Evolutionary conservation across 2,113 vertebrate genomes (phyloP).

Genomic region (Rhinichthys klamathensis): DNA sequence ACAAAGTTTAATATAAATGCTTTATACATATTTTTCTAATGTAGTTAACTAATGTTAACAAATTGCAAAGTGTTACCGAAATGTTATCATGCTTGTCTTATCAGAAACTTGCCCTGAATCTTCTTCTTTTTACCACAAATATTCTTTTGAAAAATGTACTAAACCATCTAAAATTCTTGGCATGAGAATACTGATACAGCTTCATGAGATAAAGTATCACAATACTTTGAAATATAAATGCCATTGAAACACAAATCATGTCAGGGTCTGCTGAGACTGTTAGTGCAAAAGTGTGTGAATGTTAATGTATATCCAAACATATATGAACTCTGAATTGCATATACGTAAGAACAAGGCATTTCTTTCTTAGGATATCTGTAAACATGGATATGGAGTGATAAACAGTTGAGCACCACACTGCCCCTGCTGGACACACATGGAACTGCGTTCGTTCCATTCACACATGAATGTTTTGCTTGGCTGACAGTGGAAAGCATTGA

Average conservation of each 20-base stretch:
- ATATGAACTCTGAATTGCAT: background rate
- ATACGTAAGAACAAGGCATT: background rate
- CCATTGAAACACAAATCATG: background rate
- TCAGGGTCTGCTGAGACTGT: background rate
- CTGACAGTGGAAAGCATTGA: conserved; percentile 28
- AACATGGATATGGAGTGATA: background rate
- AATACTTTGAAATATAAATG: background rate
- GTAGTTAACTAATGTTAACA: background rate
- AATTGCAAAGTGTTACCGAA: background rate
- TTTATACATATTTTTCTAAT: too few species aligned
- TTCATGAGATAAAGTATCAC: background rate
- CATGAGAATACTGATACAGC: background rate
- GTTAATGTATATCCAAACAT: background rate
- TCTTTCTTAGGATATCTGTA: background rate
- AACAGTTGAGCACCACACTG: background rate
- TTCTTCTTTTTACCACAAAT: background rate
- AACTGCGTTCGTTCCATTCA: conserved; percentile 22
- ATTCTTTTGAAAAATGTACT: background rate
- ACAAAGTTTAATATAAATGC: too few species aligned
- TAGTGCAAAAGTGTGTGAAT: background rate
- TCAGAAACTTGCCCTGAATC: background rate
- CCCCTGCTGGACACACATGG: conserved; percentile 40
- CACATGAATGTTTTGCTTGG: conserved; percentile 30
- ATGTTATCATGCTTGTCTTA: background rate
- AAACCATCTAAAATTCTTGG: background rate